Conservation (phyloP, 1,140 invertebrate species). For the Eulimnadia texana region DNA sequence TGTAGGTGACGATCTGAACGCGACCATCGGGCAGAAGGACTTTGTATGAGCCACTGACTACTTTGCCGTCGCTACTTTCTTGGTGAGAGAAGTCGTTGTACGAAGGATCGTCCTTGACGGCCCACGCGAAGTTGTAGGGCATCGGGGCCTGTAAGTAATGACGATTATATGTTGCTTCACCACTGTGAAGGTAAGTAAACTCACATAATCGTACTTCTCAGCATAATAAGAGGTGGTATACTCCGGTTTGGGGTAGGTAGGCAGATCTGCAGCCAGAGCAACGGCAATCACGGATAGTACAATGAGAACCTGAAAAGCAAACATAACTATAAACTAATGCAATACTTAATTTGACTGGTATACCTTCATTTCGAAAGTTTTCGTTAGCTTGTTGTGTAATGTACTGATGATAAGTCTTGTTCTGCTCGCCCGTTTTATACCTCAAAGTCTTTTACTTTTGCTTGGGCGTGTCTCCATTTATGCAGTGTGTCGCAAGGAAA, state of each 20-base stretch:
- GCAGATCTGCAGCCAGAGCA: conserved; percentile 1
- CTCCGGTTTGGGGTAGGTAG: background rate
- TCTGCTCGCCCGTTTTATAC: too few relatives aligned
- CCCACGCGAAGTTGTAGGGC: conserved; percentile 24
- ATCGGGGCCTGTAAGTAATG: conserved; percentile 15
- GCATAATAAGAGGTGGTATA: background rate
- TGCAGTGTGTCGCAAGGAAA: too few relatives aligned
- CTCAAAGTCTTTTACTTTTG: too few relatives aligned
- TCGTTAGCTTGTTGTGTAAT: too few relatives aligned
- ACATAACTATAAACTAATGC: background rate
- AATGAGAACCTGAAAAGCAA: background rate
- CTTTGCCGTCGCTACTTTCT: conserved; percentile 22
- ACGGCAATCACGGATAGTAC: background rate
- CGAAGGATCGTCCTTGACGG: conserved; percentile 22
- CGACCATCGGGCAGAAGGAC: conserved; percentile 17
- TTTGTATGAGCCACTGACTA: conserved; percentile 14
- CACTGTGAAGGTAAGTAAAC: too few relatives aligned
- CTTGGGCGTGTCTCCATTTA: too few relatives aligned
- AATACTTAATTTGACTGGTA: background rate
- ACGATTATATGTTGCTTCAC: conserved; percentile 12
- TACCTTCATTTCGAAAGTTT: background rate
- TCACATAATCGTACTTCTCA: background rate
- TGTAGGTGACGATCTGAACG: conserved; percentile 18
- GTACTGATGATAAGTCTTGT: too few relatives aligned
- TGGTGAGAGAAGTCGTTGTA: conserved; percentile 21